Evolutionary conservation across 2,888 invertebrate species (phyloP), one percentile per base, ranked within the genome.

Genomic region (Megastigmus dorsalis): DNA sequence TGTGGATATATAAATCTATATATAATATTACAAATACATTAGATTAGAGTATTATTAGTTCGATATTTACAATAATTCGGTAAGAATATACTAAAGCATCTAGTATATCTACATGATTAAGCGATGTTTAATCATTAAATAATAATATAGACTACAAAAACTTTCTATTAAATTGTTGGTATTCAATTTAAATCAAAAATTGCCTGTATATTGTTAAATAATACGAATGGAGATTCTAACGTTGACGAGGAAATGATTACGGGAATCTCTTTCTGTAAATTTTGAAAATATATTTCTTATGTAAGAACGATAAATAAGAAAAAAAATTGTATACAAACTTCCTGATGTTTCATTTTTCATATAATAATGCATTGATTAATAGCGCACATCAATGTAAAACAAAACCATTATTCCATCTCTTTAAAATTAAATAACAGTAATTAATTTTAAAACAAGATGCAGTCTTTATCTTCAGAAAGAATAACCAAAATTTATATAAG

Each of bases 21-120:
- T 79, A 78, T 77, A 73, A 71, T 77, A 78, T 74, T 79, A 79
- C 75, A 79, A 78, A 77, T 80, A 33, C 68, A 77, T 72, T 75
- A 63, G 63, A 77, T 76, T 74, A 65, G 59, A 70, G 36, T 48
- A 75, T 77, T 75, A 55, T 65, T 75, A 36, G 20, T 66, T 74
- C 36, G n/a, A 36, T 80, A 80, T 80, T 72, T 80, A 80, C 79
- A 80, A 69, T 74, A 76, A 73, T 75, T 75, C 60, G 23, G 10
- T 70, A 43, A 41, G 43, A 30, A 43, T 52, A 59, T 55, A 77
- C 69, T 62, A 57, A 48, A 30, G 68, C 2, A 20, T 26, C 9
- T 57, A 68, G 57, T 60, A 73, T 36, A 66, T 52, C 43, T 45
- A 60, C 45, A 1, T 48, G 26, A 6, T 45, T 26, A 43, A 73